Evolutionary conservation across 2,888 invertebrate genomes (phyloP).

Genomic region (Drosophila antonietae): DNA sequence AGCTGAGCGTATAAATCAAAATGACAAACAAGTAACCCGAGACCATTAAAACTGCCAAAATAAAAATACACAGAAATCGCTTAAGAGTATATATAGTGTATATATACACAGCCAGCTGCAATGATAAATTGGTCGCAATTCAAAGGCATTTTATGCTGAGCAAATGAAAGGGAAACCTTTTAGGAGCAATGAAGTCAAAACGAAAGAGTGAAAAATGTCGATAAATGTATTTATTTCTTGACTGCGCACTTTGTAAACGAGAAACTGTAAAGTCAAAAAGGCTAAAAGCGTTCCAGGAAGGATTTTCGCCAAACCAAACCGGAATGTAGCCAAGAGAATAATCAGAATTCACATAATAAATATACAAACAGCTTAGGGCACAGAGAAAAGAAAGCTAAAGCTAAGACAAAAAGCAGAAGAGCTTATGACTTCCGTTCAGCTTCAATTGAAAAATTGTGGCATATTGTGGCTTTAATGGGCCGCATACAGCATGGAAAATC

Average conservation of each 20-base stretch:
- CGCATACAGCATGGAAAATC: constrained; percentile 7
- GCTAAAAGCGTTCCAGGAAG: neutral
- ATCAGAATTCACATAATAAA: neutral
- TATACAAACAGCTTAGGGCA: neutral
- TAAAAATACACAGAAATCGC: constrained; percentile 10
- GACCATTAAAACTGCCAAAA: constrained; percentile 1
- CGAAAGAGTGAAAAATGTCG: constrained; percentile 5
- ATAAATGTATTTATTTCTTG: constrained; percentile 7
- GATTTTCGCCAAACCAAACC: neutral
- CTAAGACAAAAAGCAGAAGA: neutral
- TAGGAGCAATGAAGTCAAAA: neutral
- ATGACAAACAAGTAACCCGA: neutral
- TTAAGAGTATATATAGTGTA: neutral
- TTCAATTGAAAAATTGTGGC: neutral
- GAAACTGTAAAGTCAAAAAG: constrained; percentile 5
- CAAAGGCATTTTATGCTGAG: constrained; percentile 14
- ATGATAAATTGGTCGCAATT: constrained; percentile 32
- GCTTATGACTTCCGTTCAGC: neutral
- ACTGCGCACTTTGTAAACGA: constrained; percentile 18
- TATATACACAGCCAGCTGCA: neutral
- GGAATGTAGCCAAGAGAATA: neutral
- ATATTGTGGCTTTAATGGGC: constrained; percentile 11
- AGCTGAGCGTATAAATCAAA: constrained; percentile 35
- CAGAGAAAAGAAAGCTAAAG: neutral
- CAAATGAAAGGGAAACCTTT: constrained; percentile 12